Percentiles rank a stretch among this genome's conserved stretches.
phyloP scores from a whole-genome alignment of 1,140 invertebrate species.

The Bombyx mori region DNA sequence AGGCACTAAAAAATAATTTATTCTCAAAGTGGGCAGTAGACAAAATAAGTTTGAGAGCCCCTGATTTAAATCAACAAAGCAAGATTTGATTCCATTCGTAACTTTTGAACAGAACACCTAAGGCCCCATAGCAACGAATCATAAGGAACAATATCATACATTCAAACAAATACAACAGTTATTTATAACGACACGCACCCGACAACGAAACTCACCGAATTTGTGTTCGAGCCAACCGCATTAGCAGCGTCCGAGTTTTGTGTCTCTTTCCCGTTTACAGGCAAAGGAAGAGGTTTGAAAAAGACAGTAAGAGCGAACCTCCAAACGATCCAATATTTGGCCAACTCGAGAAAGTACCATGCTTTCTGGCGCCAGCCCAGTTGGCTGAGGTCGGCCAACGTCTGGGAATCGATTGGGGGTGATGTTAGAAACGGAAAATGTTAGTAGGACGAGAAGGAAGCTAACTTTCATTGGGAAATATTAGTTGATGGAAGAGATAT shows the following conservation, averaged over 20 bases:
- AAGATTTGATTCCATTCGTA: too few species aligned
- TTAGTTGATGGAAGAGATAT: too few species aligned
- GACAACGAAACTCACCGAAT: constrained; percentile 20
- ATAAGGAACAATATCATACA: too few species aligned
- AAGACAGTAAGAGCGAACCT: constrained; percentile 12
- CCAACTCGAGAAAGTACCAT: constrained; percentile 14
- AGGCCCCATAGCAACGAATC: too few species aligned
- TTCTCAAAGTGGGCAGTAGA: too few species aligned
- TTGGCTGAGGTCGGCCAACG: constrained; percentile 11
- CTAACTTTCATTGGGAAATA: too few species aligned
- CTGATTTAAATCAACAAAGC: too few species aligned
- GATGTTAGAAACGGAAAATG: neutral
- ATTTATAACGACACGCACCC: neutral
- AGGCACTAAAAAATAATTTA: too few species aligned
- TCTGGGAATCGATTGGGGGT: constrained; percentile 17
- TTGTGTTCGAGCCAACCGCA: constrained; percentile 2
- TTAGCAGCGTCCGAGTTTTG: neutral
- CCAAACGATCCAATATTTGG: constrained; percentile 14
- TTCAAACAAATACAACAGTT: constrained; percentile 2
- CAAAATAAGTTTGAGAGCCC: too few species aligned
- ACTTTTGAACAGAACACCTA: too few species aligned
- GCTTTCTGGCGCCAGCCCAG: constrained; percentile 12
- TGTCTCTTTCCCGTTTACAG: neutral
- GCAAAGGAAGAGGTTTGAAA: constrained; percentile 3
- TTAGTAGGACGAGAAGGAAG: too few species aligned